Evolutionary conservation across 1,140 invertebrate genomes (phyloP), one percentile per base, ranked within the genome.

Genomic region (Drosophila sulfurigaster): DNA sequence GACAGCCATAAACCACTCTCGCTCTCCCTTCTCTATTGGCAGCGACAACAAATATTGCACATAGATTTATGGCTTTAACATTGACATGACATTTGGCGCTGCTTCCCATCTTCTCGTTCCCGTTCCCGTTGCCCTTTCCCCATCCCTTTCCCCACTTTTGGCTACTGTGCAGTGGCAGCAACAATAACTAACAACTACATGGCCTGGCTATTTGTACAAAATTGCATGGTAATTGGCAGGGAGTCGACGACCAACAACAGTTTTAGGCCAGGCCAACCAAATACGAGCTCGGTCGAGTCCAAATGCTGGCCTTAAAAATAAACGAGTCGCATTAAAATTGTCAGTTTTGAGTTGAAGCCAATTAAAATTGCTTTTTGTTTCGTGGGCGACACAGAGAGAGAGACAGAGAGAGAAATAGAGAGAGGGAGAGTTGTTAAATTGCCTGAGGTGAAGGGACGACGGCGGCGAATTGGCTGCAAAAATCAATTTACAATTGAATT

Each of bases 1-100:
- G 3, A 3, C 30, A 6, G 1, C 56, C 7, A 38, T 38, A 38
- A 38, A 20, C 8, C 32, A 48, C 5, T 30, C 7, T 3, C 20
- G 20, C 3, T 1, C 8, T 3, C 45, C 45, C n/a, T 2, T 5
- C 43, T 58, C 68, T 57, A 70, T 75, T 75, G 76, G 76, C 72
- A 75, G 72, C 35, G 45, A 25, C 38, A 30, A 54, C 60, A 78
- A 75, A 78, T 78, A 78, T 75, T 71, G 67, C 62, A 76, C 68
- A 76, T 79, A 73, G 75, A 79, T 79, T 77, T 79, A 79, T 79
- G 78, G 78, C 74, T 65, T 73, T 71, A 69, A 79, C 64, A 68
- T 69, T 79, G 74, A 79, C 78, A 79, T 79, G 78, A 79, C 78
- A 77, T 77, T 77, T 79, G 68, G 63, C 78, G 64, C 46, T 69